Evolutionary conservation across 2,888 invertebrate genomes (phyloP).

Genomic region (Cosmorhoe ocellata): DNA sequence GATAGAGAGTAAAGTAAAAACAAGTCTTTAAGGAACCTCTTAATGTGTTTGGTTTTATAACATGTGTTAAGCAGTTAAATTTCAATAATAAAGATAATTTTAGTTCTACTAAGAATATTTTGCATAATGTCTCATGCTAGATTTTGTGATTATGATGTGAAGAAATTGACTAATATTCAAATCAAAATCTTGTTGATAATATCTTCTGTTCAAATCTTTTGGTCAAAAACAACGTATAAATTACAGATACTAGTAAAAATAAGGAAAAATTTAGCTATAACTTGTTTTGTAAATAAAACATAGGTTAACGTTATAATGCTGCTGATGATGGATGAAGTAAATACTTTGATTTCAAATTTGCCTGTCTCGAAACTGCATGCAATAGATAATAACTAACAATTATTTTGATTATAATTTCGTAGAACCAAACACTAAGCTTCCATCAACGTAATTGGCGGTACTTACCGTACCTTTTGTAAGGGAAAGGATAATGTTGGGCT

Average conservation of each 20-base stretch:
- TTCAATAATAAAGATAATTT: no score
- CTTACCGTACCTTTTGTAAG: constrained; percentile 22
- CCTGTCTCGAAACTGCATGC: constrained; percentile 14
- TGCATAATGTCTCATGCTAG: no score
- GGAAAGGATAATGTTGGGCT: constrained; percentile 19
- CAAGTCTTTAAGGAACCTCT: no score
- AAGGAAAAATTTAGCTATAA: neutral
- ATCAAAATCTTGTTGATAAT: no score
- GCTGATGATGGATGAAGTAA: constrained; percentile 8
- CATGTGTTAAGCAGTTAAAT: no score
- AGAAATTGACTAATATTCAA: no score
- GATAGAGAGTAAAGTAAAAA: no score
- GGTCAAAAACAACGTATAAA: no score
- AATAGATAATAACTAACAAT: constrained; percentile 8
- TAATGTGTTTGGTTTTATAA: no score
- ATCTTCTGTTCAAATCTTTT: no score
- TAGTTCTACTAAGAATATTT: no score
- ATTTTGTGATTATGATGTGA: no score
- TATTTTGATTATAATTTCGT: constrained; percentile 20
- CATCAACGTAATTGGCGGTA: constrained; percentile 24
- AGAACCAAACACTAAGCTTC: constrained; percentile 19
- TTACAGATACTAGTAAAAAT: neutral
- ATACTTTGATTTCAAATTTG: constrained; percentile 8
- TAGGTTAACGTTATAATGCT: neutral
- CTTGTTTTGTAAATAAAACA: neutral